Evolutionary conservation across 2,888 invertebrate genomes (phyloP), one percentile per base, ranked within the genome.

Genomic region (Odontothrips loti): DNA sequence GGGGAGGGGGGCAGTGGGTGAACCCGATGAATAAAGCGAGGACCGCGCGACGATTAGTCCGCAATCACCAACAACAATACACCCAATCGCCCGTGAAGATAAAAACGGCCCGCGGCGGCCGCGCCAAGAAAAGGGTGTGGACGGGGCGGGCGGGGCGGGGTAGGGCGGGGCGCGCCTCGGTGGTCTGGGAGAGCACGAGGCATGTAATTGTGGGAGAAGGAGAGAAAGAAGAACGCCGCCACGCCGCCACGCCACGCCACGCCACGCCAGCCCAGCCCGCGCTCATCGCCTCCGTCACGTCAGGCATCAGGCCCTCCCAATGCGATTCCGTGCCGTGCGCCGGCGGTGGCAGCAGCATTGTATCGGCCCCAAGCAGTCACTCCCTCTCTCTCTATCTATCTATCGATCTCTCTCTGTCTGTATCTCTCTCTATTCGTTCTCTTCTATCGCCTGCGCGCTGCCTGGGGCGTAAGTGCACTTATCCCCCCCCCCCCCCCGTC

Each of bases 51-150:
- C 68, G 68, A 75, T 75, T 75, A 75, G 68, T 58, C 68, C 27
- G 68, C 68, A 75, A 75, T 75, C 68, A 27, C 23, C 68, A 75
- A 75, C 68, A 75, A 75, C 68, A 75, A 75, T 75, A 75, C 68
- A 75, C 9, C 68, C 68, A 75, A 75, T 75, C 68, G 68, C 12
- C 68, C 68, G 68, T 75, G 68, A 75, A 75, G 68, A 75, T 75
- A 75, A 75, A 75, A 27, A 58, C 58, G 58, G 58, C 17, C 17
- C 34, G 17, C 58, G 58, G 20, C 58, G 23, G 58, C 58, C 15
- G 58, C 17, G 51, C 15, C 15, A 51, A 58, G 20, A 58, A 58
- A 58, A 15, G 58, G 11, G 58, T 4, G 17, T 58, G 58, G 20
- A n/a, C 34, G 34, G 2, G 34, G 34, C 34, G 34, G 20, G 17